Conservation (phyloP, 2,888 invertebrate genomes). For the Sesia apiformis region DNA sequence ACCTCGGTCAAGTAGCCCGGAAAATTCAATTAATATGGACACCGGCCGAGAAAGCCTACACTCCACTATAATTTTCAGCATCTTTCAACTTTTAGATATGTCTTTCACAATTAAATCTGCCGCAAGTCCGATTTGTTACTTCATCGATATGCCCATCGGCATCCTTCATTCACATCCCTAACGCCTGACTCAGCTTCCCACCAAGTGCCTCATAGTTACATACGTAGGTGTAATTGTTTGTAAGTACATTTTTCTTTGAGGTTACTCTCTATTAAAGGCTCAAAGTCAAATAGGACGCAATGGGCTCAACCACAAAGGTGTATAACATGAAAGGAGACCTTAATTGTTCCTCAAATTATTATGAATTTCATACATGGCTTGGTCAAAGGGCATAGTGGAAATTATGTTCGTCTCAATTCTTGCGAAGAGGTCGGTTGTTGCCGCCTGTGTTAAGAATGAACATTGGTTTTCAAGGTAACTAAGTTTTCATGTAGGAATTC, state of each 20-base stretch:
- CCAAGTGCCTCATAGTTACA: conserved; percentile 65
- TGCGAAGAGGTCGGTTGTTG: not conserved
- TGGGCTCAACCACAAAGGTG: conserved; percentile 60
- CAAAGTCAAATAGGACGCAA: conserved; percentile 67
- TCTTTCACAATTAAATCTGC: too few relatives aligned
- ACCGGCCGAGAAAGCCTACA: too few relatives aligned
- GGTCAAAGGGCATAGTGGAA: conserved; percentile 42
- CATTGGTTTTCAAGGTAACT: too few relatives aligned
- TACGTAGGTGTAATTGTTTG: conserved; percentile 71
- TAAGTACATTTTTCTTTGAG: conserved; percentile 74
- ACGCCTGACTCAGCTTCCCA: conserved; percentile 55
- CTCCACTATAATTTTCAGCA: too few relatives aligned
- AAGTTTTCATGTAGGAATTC: too few relatives aligned
- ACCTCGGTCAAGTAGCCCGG: too few relatives aligned
- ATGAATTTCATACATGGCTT: conserved; percentile 54
- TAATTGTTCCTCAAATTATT: conserved; percentile 72
- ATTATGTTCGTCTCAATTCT: conserved; percentile 9
- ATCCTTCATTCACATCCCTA: not conserved
- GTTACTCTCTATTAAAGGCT: conserved; percentile 72
- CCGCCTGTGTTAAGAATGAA: not conserved
- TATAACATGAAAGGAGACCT: conserved; percentile 48
- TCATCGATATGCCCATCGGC: not conserved
- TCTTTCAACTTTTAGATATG: not conserved
- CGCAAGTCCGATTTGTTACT: too few relatives aligned
- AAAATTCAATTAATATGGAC: too few relatives aligned